Conservation (phyloP, 2,888 invertebrate species). For the Seladonia tumulorum region DNA sequence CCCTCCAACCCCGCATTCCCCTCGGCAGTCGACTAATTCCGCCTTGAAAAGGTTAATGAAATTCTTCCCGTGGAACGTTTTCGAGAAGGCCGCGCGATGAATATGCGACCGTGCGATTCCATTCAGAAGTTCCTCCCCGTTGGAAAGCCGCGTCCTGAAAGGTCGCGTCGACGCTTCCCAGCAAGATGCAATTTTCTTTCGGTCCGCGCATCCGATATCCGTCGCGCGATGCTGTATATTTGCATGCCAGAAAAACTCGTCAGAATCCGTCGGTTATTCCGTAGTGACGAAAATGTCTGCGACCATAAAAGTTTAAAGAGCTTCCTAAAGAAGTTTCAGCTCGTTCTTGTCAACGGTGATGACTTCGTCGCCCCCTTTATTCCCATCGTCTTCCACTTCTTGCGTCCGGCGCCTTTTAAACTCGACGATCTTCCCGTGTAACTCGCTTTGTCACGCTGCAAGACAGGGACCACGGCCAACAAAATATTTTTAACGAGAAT, state of each 20-base stretch:
- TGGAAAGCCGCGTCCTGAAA: neutral
- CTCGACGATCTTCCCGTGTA: neutral
- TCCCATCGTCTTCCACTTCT: neutral
- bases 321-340: neutral
- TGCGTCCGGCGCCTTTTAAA: neutral
- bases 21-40: conserved; percentile 20
- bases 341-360: neutral
- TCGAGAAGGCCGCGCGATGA: conserved; percentile 13
- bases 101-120: conserved; percentile 18
- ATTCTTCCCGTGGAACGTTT: conserved; percentile 11
- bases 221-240: neutral
- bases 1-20: neutral
- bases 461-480: too few relatives aligned
- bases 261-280: conserved; percentile 5
- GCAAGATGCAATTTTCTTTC: conserved; percentile 15
- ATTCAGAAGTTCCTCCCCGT: neutral
- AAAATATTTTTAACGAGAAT: neutral
- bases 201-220: neutral
- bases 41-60: conserved; percentile 2
- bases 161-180: neutral
- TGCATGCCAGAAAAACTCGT: conserved; percentile 1
- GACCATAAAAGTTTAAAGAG: conserved; percentile 5
- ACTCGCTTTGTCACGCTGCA: neutral
- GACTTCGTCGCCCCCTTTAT: neutral
- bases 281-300: neutral